Conservation (phyloP, 2,888 invertebrate genomes). For the Chouioia cunea region DNA sequence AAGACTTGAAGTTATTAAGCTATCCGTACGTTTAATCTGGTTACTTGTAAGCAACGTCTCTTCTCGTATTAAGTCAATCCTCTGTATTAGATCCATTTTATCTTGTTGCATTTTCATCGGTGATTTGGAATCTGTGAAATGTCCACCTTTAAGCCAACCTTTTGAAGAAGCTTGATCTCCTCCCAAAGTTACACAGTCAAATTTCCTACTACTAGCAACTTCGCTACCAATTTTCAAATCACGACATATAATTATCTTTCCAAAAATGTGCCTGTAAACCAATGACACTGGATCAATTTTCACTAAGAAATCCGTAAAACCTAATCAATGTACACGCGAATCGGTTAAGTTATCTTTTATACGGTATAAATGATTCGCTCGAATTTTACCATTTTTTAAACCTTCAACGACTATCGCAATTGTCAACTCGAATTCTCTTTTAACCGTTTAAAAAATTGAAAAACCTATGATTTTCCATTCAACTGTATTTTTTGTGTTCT, state of each 20-base stretch:
- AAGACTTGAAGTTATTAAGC: conserved; percentile 87
- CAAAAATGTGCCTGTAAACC: conserved; percentile 85
- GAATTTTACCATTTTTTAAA: no score
- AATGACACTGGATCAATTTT: no score
- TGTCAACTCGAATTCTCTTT: no score
- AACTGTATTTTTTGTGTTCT: no score
- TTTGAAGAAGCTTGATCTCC: conserved; percentile 96
- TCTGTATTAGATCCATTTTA: conserved; percentile 84
- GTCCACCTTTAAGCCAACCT: conserved; percentile 98
- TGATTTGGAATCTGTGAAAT: conserved; percentile 94
- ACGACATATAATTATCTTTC: conserved; percentile 96
- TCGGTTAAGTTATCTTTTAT: no score
- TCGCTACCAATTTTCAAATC: conserved; percentile 96
- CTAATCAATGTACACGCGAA: no score
- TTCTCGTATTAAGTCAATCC: conserved; percentile 82
- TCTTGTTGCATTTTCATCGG: conserved; percentile 95
- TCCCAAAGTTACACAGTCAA: conserved; percentile 98
- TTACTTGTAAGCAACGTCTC: conserved; percentile 81
- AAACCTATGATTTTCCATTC: no score
- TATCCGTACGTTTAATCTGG: conserved; percentile 84
- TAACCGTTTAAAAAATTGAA: background rate
- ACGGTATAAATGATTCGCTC: no score
- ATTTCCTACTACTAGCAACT: conserved; percentile 90
- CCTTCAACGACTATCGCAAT: no score
- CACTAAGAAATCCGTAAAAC: no score